Percentiles rank a stretch among this genome's conserved stretches.
Conservation (phyloP, 2,113 vertebrate species). For the Amphiprion ocellaris region DNA sequence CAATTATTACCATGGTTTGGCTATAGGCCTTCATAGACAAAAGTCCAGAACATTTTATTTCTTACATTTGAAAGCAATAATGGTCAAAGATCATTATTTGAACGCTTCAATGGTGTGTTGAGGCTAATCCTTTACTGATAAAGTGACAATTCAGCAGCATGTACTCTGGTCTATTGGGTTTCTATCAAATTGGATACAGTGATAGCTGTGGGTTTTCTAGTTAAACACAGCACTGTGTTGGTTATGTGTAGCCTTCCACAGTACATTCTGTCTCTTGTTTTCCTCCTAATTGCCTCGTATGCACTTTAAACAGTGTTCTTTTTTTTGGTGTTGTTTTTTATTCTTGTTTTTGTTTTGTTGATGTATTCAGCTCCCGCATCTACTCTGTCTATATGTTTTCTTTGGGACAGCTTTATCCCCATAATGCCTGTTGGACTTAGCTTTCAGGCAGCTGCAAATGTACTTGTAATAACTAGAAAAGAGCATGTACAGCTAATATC, state of each 20-base stretch:
- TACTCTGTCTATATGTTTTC: no score
- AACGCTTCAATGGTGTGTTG: not conserved
- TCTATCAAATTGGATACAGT: not conserved
- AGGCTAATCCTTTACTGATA: not conserved
- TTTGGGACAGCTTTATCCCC: no score
- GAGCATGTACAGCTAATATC: no score
- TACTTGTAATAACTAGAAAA: no score
- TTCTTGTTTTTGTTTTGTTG: not conserved
- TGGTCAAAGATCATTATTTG: constrained; percentile 1
- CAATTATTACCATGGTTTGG: not conserved
- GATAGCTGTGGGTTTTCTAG: not conserved
- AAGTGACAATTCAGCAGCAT: not conserved
- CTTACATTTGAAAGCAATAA: not conserved
- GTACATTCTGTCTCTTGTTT: not conserved
- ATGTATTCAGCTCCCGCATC: no score
- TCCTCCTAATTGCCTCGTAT: not conserved
- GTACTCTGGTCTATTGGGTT: not conserved
- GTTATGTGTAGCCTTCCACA: not conserved
- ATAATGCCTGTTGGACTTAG: no score
- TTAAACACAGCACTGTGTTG: not conserved
- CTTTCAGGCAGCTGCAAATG: no score
- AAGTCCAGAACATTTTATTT: not conserved
- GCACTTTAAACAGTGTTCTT: not conserved
- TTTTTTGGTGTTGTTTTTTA: not conserved
- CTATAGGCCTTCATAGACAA: not conserved